Evolutionary conservation across 2,113 vertebrate species (phyloP).

Genomic region (Ammodytes marinus): DNA sequence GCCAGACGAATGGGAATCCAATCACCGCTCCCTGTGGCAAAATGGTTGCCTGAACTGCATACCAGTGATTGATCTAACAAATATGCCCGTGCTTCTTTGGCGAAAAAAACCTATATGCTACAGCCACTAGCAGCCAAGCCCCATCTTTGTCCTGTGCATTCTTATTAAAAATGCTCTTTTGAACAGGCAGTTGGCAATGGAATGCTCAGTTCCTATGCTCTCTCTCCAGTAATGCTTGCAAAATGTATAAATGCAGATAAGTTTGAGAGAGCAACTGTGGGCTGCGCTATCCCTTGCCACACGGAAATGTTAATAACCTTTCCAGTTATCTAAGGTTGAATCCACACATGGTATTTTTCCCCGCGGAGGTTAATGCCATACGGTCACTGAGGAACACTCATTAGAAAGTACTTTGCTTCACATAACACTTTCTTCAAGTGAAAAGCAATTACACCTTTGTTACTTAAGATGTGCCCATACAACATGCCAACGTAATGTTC

Average conservation of each 20-base stretch:
- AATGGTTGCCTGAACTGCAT: constrained; percentile 50
- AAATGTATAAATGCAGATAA: constrained; percentile 36
- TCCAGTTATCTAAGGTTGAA: constrained; percentile 75
- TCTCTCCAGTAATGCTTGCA: no score
- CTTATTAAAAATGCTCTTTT: constrained; percentile 28
- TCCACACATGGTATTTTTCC: constrained; percentile 64
- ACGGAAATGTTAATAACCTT: constrained; percentile 78
- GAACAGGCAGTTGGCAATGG: neutral
- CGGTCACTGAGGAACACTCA: constrained; percentile 60
- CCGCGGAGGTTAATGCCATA: constrained; percentile 65
- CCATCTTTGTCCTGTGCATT: constrained; percentile 12
- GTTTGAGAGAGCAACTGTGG: constrained; percentile 60
- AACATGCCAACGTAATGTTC: constrained; percentile 39
- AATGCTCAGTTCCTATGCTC: no score
- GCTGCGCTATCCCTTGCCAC: constrained; percentile 63
- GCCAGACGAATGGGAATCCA: constrained; percentile 73
- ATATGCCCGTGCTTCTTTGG: constrained; percentile 30
- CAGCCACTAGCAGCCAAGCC: neutral
- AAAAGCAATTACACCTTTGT: constrained; percentile 50
- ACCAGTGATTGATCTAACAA: constrained; percentile 46
- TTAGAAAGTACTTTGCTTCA: constrained; percentile 66
- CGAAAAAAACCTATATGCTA: neutral
- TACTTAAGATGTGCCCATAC: constrained; percentile 35
- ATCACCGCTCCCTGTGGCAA: constrained; percentile 58
- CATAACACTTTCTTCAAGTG: constrained; percentile 19